phyloP scores from a whole-genome alignment of 2,888 invertebrate species.

The Lingula anatina region DNA sequence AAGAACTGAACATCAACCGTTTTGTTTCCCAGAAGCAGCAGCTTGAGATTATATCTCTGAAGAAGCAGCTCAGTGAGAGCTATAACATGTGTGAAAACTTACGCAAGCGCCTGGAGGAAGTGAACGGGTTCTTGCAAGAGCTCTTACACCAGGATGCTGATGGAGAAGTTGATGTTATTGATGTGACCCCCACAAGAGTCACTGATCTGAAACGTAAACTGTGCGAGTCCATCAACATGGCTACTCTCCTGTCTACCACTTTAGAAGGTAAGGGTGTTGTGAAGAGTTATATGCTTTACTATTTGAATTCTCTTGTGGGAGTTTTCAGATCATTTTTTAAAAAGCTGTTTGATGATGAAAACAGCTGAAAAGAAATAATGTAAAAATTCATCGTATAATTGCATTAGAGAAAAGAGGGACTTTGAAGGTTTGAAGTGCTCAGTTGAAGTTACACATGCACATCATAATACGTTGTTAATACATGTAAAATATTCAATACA shows the following conservation, averaged over 20 bases:
- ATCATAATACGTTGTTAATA: too few species aligned
- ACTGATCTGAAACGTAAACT: conserved; percentile 2
- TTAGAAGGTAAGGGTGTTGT: not conserved
- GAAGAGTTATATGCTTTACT: too few species aligned
- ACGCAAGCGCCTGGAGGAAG: conserved; percentile 21
- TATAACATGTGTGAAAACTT: conserved; percentile 20
- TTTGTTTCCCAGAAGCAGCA: not conserved
- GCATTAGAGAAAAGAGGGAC: too few species aligned
- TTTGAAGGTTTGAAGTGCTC: too few species aligned
- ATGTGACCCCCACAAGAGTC: conserved; percentile 7
- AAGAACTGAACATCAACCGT: too few species aligned
- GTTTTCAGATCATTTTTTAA: not conserved
- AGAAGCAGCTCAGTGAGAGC: conserved; percentile 12
- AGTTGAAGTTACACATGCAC: too few species aligned
- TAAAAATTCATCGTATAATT: too few species aligned
- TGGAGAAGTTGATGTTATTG: conserved; percentile 7
- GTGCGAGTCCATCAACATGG: not conserved
- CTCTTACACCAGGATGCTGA: conserved; percentile 11
- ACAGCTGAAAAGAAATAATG: not conserved
- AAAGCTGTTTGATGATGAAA: not conserved
- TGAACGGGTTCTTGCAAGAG: conserved; percentile 21
- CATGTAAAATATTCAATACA: too few species aligned
- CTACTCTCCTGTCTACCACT: not conserved
- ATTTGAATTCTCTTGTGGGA: too few species aligned
- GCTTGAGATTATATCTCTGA: conserved; percentile 2